Percentiles rank a stretch among this genome's conserved stretches.
Conservation (phyloP, 2,888 invertebrate genomes). For the Atrina japonica region DNA sequence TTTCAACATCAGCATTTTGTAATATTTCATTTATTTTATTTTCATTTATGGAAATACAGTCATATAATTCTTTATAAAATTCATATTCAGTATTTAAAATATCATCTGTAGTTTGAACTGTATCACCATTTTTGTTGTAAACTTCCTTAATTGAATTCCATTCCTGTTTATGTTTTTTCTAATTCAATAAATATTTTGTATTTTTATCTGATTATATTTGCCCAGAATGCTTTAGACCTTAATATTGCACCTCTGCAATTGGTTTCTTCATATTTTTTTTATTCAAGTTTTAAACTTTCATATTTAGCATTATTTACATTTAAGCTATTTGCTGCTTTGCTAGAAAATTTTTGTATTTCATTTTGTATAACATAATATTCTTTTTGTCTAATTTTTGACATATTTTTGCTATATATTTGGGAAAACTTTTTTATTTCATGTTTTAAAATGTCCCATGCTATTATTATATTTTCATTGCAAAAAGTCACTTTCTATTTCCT, state of each 20-base stretch:
- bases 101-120: neutral
- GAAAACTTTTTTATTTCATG: too few relatives aligned
- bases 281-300: conserved; percentile 13
- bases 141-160: too few relatives aligned
- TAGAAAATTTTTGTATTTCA: conserved; percentile 11
- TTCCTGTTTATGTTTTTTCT: too few relatives aligned
- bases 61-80: conserved; percentile 5
- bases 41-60: too few relatives aligned
- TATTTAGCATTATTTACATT: too few relatives aligned
- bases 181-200: too few relatives aligned
- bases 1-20: too few relatives aligned
- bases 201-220: neutral
- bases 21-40: too few relatives aligned
- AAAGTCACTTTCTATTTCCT: neutral
- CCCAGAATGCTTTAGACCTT: conserved; percentile 4
- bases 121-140: too few relatives aligned
- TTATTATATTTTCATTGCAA: neutral
- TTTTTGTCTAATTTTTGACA: too few relatives aligned
- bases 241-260: too few relatives aligned
- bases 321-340: neutral
- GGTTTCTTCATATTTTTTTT: conserved; percentile 5
- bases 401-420: conserved; percentile 1
- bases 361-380: too few relatives aligned
- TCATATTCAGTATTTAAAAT: conserved; percentile 6
- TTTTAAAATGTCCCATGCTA: conserved; percentile 3